Conservation (phyloP, 2,797 vertebrate species). For the Rhinogobio ventralis region DNA sequence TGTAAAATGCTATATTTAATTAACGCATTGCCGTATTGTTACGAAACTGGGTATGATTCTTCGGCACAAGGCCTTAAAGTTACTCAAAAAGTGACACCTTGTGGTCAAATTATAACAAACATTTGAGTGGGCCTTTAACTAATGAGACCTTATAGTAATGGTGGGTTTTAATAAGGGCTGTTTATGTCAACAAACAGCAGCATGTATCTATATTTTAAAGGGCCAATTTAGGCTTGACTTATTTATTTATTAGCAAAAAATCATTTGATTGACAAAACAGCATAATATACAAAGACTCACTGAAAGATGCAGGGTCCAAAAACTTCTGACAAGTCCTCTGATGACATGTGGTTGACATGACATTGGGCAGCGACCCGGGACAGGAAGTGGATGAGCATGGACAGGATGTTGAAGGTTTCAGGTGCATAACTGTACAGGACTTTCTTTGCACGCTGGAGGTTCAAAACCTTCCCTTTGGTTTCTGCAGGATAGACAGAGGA, state of each 20-base stretch:
- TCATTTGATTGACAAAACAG: neutral
- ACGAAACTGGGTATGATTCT: too few relatives aligned
- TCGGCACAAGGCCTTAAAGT: too few relatives aligned
- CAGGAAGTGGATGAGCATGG: constrained; percentile 81
- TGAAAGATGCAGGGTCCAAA: constrained; percentile 84
- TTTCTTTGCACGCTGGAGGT: constrained; percentile 66
- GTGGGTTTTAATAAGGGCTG: neutral
- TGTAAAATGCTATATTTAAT: too few relatives aligned
- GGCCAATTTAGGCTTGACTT: neutral
- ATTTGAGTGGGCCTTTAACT: too few relatives aligned
- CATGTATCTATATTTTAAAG: neutral
- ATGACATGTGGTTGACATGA: constrained; percentile 81
- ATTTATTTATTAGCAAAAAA: neutral
- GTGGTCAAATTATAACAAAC: too few relatives aligned
- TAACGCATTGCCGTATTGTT: too few relatives aligned
- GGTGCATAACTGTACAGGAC: constrained; percentile 73
- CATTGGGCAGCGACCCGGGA: constrained; percentile 76
- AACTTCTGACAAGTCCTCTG: constrained; percentile 81
- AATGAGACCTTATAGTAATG: too few relatives aligned
- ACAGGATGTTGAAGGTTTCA: constrained; percentile 74
- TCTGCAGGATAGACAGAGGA: constrained; percentile 54
- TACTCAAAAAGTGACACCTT: too few relatives aligned
- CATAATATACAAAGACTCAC: constrained; percentile 68
- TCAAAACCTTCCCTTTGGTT: constrained; percentile 61
- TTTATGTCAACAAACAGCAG: neutral